These are phyloP conservation scores for Lutraria lutraria DNA, from an alignment of 2,888 invertebrate genomes.

Conservation along the genomic window DNA sequence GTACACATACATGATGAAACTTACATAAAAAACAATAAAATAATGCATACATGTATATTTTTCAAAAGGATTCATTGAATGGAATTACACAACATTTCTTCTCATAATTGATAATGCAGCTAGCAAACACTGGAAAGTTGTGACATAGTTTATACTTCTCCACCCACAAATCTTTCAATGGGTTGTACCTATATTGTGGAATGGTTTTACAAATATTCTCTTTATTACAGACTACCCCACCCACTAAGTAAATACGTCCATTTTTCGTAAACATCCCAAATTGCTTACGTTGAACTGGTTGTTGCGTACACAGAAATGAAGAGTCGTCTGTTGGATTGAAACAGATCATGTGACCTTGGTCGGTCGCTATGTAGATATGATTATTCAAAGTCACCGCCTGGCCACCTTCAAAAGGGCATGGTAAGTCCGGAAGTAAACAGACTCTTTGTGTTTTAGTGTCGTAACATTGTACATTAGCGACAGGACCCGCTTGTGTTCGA, in stretches of 20 bases:
- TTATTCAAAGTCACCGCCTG: slow-evolving; percentile 56
- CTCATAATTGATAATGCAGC: slow-evolving; percentile 63
- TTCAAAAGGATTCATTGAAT: slow-evolving; percentile 50
- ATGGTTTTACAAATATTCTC: neutral
- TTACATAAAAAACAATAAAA: too few species aligned
- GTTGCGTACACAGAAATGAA: slow-evolving; percentile 56
- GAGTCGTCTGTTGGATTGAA: slow-evolving; percentile 54
- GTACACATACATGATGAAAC: too few species aligned
- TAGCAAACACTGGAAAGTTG: slow-evolving; percentile 57
- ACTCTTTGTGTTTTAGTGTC: slow-evolving; percentile 46
- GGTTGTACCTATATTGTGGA: slow-evolving; percentile 62
- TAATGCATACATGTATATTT: neutral
- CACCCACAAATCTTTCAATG: slow-evolving; percentile 61
- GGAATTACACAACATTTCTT: slow-evolving; percentile 64
- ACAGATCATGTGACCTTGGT: slow-evolving; percentile 67
- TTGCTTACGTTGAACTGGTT: slow-evolving; percentile 51
- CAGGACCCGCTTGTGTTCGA: slow-evolving; percentile 55
- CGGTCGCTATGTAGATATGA: slow-evolving; percentile 62
- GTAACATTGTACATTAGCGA: slow-evolving; percentile 56
- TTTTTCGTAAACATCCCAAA: slow-evolving; percentile 67
- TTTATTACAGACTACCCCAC: slow-evolving; percentile 48
- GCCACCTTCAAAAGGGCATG: slow-evolving; percentile 56
- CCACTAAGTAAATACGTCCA: slow-evolving; percentile 66
- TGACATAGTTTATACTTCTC: slow-evolving; percentile 51
- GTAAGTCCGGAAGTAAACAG: slow-evolving; percentile 50